Conservation (phyloP, 2,797 vertebrate species). For the Gambelia wislizenii region DNA sequence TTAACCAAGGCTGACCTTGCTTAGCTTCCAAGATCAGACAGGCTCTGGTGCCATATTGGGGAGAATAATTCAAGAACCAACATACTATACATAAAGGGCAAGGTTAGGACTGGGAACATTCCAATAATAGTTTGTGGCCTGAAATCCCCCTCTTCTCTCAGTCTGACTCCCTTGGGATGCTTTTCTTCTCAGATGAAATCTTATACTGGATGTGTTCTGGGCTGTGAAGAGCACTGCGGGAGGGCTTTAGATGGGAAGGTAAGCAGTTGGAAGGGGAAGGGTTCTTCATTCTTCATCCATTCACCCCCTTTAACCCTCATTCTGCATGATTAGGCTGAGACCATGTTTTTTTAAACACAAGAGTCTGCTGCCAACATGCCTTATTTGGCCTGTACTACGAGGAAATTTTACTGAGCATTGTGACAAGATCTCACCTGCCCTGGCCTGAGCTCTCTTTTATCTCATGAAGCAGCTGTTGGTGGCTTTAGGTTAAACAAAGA, state of each 20-base stretch:
- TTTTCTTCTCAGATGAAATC: not conserved
- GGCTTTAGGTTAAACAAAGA: not conserved
- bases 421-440: not conserved
- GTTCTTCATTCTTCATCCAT: not conserved
- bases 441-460: not conserved
- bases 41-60: too few species aligned
- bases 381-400: not conserved
- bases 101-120: slow-evolving; percentile 35
- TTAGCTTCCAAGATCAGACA: too few species aligned
- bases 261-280: not conserved
- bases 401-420: not conserved
- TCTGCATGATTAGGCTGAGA: not conserved
- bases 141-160: not conserved
- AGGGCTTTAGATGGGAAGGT: too few species aligned
- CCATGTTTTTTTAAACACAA: not conserved
- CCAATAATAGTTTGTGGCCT: slow-evolving; percentile 36
- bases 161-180: not conserved
- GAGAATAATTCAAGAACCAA: slow-evolving; percentile 18
- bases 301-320: too few species aligned
- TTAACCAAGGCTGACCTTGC: too few species aligned
- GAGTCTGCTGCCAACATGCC: not conserved
- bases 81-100: slow-evolving; percentile 26
- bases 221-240: not conserved
- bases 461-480: not conserved
- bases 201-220: not conserved